Conservation (phyloP, 1,140 invertebrate species). For the Penaeus vannamei region DNA sequence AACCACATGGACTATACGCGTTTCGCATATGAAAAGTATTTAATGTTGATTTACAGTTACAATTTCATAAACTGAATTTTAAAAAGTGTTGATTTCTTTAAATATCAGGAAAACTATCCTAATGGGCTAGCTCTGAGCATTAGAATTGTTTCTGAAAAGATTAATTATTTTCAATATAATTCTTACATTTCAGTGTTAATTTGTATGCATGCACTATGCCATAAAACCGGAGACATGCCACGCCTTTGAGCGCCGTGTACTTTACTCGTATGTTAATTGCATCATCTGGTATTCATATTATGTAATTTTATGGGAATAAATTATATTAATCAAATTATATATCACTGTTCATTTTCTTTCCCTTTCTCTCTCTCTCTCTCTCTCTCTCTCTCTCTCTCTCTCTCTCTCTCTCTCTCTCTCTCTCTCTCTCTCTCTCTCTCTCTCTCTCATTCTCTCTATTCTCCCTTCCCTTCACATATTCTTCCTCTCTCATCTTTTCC, state of each 20-base stretch:
- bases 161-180: too few relatives aligned
- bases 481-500: slow-evolving; percentile 3
- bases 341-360: neutral
- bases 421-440: neutral
- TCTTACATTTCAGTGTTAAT: too few relatives aligned
- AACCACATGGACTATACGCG: neutral
- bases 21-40: neutral
- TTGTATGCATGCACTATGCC: too few relatives aligned
- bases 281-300: too few relatives aligned
- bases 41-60: too few relatives aligned
- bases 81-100: too few relatives aligned
- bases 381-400: neutral
- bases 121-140: too few relatives aligned
- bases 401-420: neutral
- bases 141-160: too few relatives aligned
- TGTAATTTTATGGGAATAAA: too few relatives aligned
- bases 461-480: neutral
- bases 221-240: too few relatives aligned
- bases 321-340: neutral
- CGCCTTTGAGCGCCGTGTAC: neutral
- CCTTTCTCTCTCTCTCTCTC: neutral
- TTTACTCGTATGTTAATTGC: neutral
- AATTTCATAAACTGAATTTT: too few relatives aligned
- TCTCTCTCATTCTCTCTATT: neutral
- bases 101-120: too few relatives aligned